These are phyloP conservation scores for Frankliniella fusca DNA, from an alignment of 2,888 invertebrate species.

Conservation along the genomic window DNA sequence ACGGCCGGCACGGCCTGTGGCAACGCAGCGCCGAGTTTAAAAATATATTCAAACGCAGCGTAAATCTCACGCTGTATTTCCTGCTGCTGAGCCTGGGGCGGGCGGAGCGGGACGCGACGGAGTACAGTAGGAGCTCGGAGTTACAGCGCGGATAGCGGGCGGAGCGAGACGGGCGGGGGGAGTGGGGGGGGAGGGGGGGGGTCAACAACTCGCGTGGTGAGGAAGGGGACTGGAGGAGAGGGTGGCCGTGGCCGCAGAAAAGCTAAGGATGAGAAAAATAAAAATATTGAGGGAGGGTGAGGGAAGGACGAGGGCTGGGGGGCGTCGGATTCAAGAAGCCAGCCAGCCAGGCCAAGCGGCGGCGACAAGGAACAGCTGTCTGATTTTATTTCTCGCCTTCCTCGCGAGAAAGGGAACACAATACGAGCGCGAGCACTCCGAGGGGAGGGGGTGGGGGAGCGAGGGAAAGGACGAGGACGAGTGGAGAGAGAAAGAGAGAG, in stretches of 20 bases:
- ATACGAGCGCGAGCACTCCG: neutral
- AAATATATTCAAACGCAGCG: conserved; percentile 19
- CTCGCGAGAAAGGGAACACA: neutral
- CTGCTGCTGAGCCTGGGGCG: neutral
- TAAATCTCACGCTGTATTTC: conserved; percentile 8
- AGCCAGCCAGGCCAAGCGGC: neutral
- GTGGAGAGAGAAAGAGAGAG: neutral
- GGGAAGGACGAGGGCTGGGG: neutral
- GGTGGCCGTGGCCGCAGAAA: neutral
- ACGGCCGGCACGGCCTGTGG: neutral
- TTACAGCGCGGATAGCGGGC: neutral
- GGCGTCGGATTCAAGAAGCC: neutral
- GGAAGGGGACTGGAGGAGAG: neutral
- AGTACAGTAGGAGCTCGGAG: neutral
- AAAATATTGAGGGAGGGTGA: neutral
- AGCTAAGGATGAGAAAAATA: neutral
- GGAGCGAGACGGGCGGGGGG: neutral
- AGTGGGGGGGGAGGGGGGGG: neutral
- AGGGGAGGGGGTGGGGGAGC: neutral
- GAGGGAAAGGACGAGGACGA: neutral
- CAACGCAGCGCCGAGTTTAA: conserved; percentile 15
- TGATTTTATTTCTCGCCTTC: neutral
- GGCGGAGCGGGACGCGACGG: neutral
- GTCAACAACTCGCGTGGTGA: neutral
- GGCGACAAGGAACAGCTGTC: conserved; percentile 10